Evolutionary conservation across 2,888 invertebrate genomes (phyloP).

Genomic region (Anthrax anthrax): DNA sequence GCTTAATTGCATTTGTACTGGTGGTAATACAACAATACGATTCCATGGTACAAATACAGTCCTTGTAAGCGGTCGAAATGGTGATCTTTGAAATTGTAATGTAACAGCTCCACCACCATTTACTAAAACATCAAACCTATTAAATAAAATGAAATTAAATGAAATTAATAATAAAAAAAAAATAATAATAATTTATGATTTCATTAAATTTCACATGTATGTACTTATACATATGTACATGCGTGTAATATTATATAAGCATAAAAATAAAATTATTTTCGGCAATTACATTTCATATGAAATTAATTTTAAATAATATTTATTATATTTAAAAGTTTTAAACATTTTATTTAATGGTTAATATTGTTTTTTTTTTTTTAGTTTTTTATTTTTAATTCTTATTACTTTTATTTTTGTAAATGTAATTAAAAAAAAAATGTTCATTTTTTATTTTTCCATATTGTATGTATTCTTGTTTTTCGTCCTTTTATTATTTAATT

Average conservation of each 20-base stretch:
- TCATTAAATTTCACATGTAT: too few species aligned
- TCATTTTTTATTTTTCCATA: too few species aligned
- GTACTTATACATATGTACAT: background rate
- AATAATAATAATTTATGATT: background rate
- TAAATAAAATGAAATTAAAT: slow-evolving; percentile 11
- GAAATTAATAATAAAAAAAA: background rate
- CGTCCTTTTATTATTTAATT: too few species aligned
- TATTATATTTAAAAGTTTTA: too few species aligned
- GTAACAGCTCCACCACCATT: slow-evolving; percentile 98
- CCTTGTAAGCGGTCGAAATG: slow-evolving; percentile 75
- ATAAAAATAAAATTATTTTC: too few species aligned
- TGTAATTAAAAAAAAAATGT: too few species aligned
- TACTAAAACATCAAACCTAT: slow-evolving; percentile 95
- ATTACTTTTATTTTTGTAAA: too few species aligned
- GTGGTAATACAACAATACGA: slow-evolving; percentile 80
- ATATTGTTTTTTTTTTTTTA: too few species aligned
- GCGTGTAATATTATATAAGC: background rate
- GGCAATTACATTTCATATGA: background rate
- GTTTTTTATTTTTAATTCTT: too few species aligned
- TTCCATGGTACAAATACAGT: slow-evolving; percentile 97
- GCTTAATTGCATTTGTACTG: slow-evolving; percentile 73
- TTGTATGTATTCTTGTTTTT: too few species aligned
- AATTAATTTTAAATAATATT: background rate
- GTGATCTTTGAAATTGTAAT: slow-evolving; percentile 88
- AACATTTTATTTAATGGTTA: too few species aligned